Evolutionary conservation across 2,113 vertebrate species (phyloP).

Genomic region (Sylvietta virens): DNA sequence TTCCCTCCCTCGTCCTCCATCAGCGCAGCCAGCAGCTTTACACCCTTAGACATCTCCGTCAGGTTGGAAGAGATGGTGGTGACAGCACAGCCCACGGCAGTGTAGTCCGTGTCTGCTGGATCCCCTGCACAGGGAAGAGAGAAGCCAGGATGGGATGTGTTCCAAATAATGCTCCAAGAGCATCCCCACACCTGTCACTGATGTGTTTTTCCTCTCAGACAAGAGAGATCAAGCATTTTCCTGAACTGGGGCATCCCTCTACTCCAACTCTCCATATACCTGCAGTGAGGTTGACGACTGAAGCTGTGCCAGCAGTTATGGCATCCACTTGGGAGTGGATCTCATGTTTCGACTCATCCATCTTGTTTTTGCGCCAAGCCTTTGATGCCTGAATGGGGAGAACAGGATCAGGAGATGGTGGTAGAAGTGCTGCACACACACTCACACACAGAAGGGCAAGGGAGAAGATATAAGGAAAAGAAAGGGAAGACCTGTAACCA

Average conservation of each 20-base stretch:
- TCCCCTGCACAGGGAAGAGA: constrained; percentile 75
- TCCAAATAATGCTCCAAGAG: neutral
- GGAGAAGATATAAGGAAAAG: neutral
- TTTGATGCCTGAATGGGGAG: constrained; percentile 83
- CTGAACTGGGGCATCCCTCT: neutral
- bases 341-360: constrained; percentile 98
- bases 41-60: constrained; percentile 98
- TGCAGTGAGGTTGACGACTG: constrained; percentile 95
- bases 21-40: constrained; percentile 90
- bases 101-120: constrained; percentile 96
- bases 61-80: constrained; percentile 98
- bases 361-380: constrained; percentile 97
- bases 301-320: constrained; percentile 95
- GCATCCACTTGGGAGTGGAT: constrained; percentile 98
- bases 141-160: neutral
- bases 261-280: constrained; percentile 53
- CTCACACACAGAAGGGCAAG: neutral
- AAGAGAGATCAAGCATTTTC: neutral
- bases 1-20: constrained; percentile 95
- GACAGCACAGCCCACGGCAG: constrained; percentile 92
- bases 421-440: neutral
- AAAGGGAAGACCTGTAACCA: neutral
- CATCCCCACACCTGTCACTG: neutral
- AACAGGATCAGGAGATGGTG: neutral
- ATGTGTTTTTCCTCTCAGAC: neutral